These are phyloP conservation scores for Thyatira batis DNA, from an alignment of 2,888 invertebrate genomes.

Conservation along the genomic window DNA sequence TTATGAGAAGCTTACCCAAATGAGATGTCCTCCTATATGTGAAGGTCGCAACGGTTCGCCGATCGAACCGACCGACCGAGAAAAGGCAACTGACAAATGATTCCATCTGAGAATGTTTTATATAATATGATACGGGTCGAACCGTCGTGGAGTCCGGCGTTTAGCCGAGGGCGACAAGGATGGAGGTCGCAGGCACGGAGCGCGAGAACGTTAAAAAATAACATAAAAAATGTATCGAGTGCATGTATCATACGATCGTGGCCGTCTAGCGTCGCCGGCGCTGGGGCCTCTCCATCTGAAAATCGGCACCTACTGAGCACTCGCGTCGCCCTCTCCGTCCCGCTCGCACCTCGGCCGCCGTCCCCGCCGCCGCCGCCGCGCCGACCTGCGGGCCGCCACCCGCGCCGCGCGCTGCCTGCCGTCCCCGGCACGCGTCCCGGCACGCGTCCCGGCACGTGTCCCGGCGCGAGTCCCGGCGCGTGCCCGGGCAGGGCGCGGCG, in stretches of 20 bases:
- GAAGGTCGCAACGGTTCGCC: too few species aligned
- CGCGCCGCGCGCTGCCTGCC: constrained; percentile 1
- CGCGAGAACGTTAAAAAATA: not conserved
- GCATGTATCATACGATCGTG: constrained; percentile 1
- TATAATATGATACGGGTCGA: too few species aligned
- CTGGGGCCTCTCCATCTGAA: constrained; percentile 34
- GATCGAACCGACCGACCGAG: too few species aligned
- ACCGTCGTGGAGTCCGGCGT: too few species aligned
- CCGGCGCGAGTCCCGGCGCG: constrained; percentile 10
- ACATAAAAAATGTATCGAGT: not conserved
- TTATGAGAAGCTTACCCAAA: too few species aligned
- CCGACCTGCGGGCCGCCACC: constrained; percentile 2
- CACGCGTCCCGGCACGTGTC: constrained; percentile 10
- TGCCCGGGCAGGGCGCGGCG: constrained; percentile 15
- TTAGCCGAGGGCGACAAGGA: not conserved
- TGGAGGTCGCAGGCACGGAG: not conserved
- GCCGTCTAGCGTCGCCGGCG: constrained; percentile 18
- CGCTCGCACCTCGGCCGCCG: constrained; percentile 1
- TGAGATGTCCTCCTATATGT: too few species aligned
- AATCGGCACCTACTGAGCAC: constrained; percentile 43
- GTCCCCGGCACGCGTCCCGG: constrained; percentile 10
- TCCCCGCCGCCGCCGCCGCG: constrained; percentile 1
- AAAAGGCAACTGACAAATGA: too few species aligned
- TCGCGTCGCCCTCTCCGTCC: constrained; percentile 11
- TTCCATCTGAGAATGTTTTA: too few species aligned